Evolutionary conservation across 2,113 vertebrate genomes (phyloP), one percentile per base, ranked within the genome.

Genomic region (Mesocricetus auratus): DNA sequence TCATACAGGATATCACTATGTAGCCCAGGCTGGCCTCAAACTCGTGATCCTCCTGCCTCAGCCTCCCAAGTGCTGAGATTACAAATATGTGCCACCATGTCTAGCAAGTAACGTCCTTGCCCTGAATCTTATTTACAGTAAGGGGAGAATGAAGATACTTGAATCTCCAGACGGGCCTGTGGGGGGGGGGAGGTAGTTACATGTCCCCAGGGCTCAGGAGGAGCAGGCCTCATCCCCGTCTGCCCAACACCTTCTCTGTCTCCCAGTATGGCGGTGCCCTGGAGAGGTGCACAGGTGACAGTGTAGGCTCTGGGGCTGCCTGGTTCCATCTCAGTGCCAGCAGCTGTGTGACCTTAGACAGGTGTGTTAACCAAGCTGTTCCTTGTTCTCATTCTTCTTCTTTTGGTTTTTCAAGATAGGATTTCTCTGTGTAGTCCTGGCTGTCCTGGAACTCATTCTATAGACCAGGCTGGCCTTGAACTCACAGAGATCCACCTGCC

Each of bases 211-310:
- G n/a, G n/a, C 7, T 53, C 11, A 1, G 1, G 75, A 24, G 42
- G 24, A 1, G 17, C 0, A n/a, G 75, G 31, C 2, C 8, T 64
- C 16, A 53, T 9, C 5, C 4, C 29, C 45, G 24, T n/a, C 29
- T 78, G 19, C 12, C n/a, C 39, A 15, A 60, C 90, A 85, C 81
- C 31, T 47, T 29, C 58, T 47, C 62, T 3, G 0, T 47, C 7
- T 0, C 60, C 71, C 86, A 50, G 58, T 47, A 69, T 36, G 39
- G 64, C 50, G 1, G 64, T 68, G n/a, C 8, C 58, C 66, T 24
- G 22, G 39, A 36, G 53, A 60, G 39, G 85, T 69, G 26, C 47
- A 29, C 5, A 0, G 29, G 45, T 2, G n/a, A 56, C 68, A 47
- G 17, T 8, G 19, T 62, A 36, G 36, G 64, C 50, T 39, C 66